Conservation (phyloP, 2,888 invertebrate genomes). For the Thumatha senex region DNA sequence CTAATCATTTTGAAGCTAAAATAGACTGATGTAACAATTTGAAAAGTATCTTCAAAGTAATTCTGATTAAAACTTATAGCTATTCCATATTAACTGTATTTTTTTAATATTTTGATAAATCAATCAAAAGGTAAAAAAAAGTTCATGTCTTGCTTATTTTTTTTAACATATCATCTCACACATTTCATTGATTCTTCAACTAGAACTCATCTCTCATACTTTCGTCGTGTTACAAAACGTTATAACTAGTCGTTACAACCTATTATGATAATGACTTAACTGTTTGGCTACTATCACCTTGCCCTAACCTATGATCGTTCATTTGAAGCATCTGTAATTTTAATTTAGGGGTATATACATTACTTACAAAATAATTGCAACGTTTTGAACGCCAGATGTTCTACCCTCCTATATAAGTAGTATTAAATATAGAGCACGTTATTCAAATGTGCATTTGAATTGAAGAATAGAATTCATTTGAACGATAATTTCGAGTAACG, state of each 20-base stretch:
- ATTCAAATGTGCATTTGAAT: constrained; percentile 24
- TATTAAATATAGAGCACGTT: constrained; percentile 11
- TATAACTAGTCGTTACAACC: constrained; percentile 39
- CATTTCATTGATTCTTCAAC: neutral
- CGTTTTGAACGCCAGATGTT: constrained; percentile 59
- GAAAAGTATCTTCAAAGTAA: neutral
- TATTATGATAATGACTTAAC: constrained; percentile 62
- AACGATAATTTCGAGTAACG: constrained; percentile 19
- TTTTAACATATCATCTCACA: too few relatives aligned
- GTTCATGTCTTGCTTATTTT: neutral
- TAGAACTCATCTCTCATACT: neutral
- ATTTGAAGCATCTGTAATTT: constrained; percentile 64
- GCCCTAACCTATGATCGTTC: constrained; percentile 74
- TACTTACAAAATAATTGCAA: constrained; percentile 64
- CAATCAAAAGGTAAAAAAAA: neutral
- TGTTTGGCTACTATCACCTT: constrained; percentile 78
- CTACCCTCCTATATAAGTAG: constrained; percentile 37
- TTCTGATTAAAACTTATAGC: too few relatives aligned
- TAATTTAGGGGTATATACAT: constrained; percentile 65
- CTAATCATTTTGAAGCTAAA: constrained; percentile 35
- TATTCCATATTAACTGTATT: too few relatives aligned
- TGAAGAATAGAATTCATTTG: constrained; percentile 19
- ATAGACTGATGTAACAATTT: neutral
- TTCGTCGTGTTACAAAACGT: constrained; percentile 36
- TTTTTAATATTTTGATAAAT: too few relatives aligned